Base-by-base conservation (phyloP, 2,113 vertebrate genomes). In the Eleginops maclovinus region DNA sequence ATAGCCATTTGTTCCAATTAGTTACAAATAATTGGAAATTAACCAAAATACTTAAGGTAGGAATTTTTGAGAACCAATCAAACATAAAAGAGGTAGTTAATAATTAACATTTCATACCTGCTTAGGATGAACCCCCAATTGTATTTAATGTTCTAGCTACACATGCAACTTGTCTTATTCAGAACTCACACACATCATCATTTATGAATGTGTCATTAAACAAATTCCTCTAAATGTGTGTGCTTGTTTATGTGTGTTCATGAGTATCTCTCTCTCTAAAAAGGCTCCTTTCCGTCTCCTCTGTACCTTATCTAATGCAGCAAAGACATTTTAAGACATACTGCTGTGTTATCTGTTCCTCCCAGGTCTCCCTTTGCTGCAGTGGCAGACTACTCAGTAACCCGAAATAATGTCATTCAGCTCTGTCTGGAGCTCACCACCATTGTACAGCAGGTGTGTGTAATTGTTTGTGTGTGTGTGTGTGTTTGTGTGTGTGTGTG, bases 351-450 rank as follows among this genome's bases (percentile, higher is more conserved):
- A 84, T 89, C 86, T 83, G 58, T 71, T 47, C 75, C 86, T 84
- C 71, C 63, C 90, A 99, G 98, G 95, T 99, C 98, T 77, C 97
- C 98, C 66, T 99, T 99, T 91, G 97, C 98, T 90, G 96, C 97
- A 79, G 98, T 99, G 89, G 96, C 98, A 89, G 98, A 99, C 94
- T 99, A 99, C 88, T 99, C 98, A 58, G 95, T 99, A 89, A 99
- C 97, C 89, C 95, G 98, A 89, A 99, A 99, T 94, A 99, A 98
- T 87, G 97, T 99, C 86, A 99, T 99, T 93, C 98, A 99, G 91
- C 96, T 99, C 86, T 99, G 98, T 93, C 94, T 99, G 94, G 98
- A 99, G 93, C 95, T 99, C 90, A 99, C 98, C 90, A 99, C 98
- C 83, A 98, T 98, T 59, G 97, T 98, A 83, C 97, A 98, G 94